A percentile compares a stretch with the other conserved stretches of the same genome.
Evolutionary conservation across 2,888 invertebrate genomes (phyloP).

Genomic region (Chironomus riparius): DNA sequence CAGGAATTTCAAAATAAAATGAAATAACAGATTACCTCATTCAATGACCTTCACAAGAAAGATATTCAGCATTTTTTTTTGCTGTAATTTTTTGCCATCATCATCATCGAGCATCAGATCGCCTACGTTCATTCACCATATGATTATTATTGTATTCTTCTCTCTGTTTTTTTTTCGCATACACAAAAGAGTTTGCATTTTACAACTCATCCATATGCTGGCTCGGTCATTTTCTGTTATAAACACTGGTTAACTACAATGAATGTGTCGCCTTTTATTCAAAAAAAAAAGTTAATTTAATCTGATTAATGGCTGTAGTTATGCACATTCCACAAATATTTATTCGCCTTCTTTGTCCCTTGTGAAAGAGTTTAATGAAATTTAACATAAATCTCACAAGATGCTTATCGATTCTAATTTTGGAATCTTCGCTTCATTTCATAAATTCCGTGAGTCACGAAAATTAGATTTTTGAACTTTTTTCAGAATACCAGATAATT

Average conservation of each 20-base stretch:
- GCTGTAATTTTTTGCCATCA: not conserved
- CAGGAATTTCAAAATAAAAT: not conserved
- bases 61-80: not conserved
- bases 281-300: not conserved
- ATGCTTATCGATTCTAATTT: no score
- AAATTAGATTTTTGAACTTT: no score
- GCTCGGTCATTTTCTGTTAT: no score
- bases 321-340: not conserved
- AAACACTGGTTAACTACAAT: no score
- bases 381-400: no score
- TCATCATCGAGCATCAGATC: not conserved
- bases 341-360: no score
- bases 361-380: no score
- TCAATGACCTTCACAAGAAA: not conserved
- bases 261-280: not conserved
- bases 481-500: no score
- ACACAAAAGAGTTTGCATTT: no score
- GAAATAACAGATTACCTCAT: not conserved
- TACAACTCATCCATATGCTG: no score
- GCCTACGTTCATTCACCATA: not conserved
- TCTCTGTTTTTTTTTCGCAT: not conserved
- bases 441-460: no score
- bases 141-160: not conserved
- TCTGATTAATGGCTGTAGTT: slow-evolving; percentile 18
- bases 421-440: no score